Percentiles rank a stretch among this genome's conserved stretches.
These are phyloP conservation scores for Cephus spinipes DNA, from an alignment of 2,888 invertebrate species.

Conservation along the genomic window DNA sequence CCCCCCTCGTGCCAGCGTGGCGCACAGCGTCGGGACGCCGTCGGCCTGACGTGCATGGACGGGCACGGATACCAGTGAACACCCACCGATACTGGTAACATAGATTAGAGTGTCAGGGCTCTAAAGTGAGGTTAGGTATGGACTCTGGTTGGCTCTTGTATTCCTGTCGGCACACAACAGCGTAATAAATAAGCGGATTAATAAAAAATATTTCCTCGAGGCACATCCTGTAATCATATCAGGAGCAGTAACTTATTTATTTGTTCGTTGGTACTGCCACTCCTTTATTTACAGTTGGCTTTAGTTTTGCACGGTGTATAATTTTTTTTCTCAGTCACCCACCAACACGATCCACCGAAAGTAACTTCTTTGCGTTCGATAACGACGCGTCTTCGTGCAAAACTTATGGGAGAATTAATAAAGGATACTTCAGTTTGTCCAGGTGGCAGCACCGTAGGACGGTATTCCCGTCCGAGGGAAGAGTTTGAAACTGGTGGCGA, in stretches of 20 bases:
- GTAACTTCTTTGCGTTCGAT: no score
- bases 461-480: no score
- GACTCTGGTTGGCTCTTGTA: neutral
- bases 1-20: neutral
- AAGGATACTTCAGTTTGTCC: no score
- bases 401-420: no score
- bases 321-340: no score
- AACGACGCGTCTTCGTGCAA: no score
- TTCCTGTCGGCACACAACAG: conserved; percentile 13
- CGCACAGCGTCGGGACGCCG: neutral
- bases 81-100: conserved; percentile 1
- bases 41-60: neutral
- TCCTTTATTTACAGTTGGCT: no score
- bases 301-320: no score
- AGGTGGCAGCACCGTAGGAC: no score
- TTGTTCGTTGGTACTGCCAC: neutral
- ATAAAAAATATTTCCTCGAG: conserved; percentile 36
- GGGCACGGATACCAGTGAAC: conserved; percentile 17
- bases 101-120: neutral
- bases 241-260: conserved; percentile 18
- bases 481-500: no score
- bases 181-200: conserved; percentile 42
- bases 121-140: neutral
- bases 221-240: conserved; percentile 3
- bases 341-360: no score